Evolutionary conservation across 2,888 invertebrate species (phyloP), one percentile per base, ranked within the genome.

Genomic region (Pseudeuparius sepicola): DNA sequence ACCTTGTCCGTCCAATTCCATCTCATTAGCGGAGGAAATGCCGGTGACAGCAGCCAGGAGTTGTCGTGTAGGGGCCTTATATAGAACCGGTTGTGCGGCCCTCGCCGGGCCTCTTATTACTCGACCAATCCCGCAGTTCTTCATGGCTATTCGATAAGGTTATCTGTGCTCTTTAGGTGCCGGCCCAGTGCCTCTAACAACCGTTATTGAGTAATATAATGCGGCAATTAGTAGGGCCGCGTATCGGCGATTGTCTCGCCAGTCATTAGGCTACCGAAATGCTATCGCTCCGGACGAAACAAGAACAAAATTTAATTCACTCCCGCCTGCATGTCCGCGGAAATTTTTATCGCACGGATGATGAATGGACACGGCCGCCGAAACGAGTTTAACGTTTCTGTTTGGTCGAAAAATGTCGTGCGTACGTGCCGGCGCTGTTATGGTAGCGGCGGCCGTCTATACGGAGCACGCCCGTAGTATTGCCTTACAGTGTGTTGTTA

Each of bases 1-100:
- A 55, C 57, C 57, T 58, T 62, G 63, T 62, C 61, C 57, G 53
- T 61, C 61, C 61, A 60, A 63, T 62, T 62, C 59, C 60, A 61
- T 61, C 63, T 63, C 63, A 63, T 63, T 63, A 63, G 61, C 59
- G 60, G 53, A 55, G 59, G 59, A 63, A 62, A 62, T 61, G 61
- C 57, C 58, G 50, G 54, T 61, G 61, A 61, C 61, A 61, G 60
- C 57, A 52, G 52, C 54, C 43, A 47, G 47, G 54, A 50, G 54
- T 50, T 57, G 58, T 57, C 59, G 56, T 58, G 57, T 51, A 49
- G 54, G 50, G 48, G 47, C 60, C 60, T 58, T 61, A 60, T 61
- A 61, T 57, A 60, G 61, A 61, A 61, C 60, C 59, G 60, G 60
- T 61, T 57, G 42, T 47, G 46, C 46, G 56, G 39, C 35, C 30